Conservation (phyloP, 2,888 invertebrate species). For the Agonopterix subpropinquella region DNA sequence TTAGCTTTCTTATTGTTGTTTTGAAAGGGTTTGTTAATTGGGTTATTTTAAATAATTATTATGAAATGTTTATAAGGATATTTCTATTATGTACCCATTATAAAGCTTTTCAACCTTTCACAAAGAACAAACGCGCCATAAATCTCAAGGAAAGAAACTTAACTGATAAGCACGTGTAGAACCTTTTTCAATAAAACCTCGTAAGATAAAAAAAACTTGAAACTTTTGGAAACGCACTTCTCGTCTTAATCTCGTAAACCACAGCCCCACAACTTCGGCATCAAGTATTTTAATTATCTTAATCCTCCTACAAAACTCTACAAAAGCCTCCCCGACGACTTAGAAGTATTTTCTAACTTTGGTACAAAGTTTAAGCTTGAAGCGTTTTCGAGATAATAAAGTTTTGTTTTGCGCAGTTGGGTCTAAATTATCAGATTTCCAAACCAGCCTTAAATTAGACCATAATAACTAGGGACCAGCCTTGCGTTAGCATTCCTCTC, state of each 20-base stretch:
- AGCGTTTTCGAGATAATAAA: background rate
- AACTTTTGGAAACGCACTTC: constrained; percentile 11
- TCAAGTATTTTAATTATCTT: constrained; percentile 55
- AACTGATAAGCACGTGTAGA: too few relatives aligned
- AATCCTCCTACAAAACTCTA: constrained; percentile 39
- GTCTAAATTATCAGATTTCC: too few relatives aligned
- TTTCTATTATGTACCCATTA: too few relatives aligned
- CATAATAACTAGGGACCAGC: too few relatives aligned
- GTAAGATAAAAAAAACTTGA: constrained; percentile 13
- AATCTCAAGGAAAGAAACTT: too few relatives aligned
- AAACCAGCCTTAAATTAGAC: too few relatives aligned
- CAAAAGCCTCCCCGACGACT: constrained; percentile 27
- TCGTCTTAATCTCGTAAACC: constrained; percentile 31
- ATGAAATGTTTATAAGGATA: too few relatives aligned
- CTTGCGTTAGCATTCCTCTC: too few relatives aligned
- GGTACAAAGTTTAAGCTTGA: constrained; percentile 20
- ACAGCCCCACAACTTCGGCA: constrained; percentile 30
- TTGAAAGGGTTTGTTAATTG: background rate
- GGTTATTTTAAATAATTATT: too few relatives aligned
- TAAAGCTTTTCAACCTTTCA: too few relatives aligned
- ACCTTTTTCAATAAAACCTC: too few relatives aligned
- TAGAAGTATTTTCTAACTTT: constrained; percentile 24
- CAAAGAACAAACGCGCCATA: too few relatives aligned
- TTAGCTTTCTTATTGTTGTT: background rate
- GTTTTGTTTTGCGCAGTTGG: background rate